phyloP scores from a whole-genome alignment of 2,797 vertebrate species.

The Coracias cyanogaster region DNA sequence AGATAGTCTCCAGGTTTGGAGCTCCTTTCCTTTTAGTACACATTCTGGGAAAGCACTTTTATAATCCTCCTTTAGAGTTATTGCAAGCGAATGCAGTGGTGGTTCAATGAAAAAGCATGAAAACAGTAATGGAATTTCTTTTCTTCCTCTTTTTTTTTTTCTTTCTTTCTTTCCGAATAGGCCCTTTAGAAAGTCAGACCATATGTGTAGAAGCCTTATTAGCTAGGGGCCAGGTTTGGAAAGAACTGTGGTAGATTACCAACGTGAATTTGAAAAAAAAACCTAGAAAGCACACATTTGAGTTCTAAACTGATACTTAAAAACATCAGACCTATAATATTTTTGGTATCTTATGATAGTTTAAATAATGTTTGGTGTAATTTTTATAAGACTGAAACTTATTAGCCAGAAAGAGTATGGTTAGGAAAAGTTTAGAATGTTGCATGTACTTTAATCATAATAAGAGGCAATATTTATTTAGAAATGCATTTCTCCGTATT shows the following conservation, averaged over 20 bases:
- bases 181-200: constrained; percentile 60
- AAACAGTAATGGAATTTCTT: constrained; percentile 57
- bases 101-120: constrained; percentile 61
- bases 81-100: background rate
- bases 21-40: constrained; percentile 49
- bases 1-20: constrained; percentile 52
- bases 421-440: background rate
- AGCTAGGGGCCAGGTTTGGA: constrained; percentile 32
- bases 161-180: constrained; percentile 3
- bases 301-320: background rate
- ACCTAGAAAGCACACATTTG: background rate
- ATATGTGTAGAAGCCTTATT: constrained; percentile 54
- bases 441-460: background rate
- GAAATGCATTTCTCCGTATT: background rate
- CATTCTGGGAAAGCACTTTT: constrained; percentile 43
- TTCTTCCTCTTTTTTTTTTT: background rate
- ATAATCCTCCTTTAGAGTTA: constrained; percentile 55
- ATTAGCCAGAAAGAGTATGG: background rate
- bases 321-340: background rate
- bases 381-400: background rate
- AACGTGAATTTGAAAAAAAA: constrained; percentile 16
- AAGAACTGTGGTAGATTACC: constrained; percentile 35
- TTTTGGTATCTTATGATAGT: background rate
- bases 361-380: background rate
- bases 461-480: background rate